Conservation (phyloP, 2,113 vertebrate species). For the Ceuthmochares aereus region DNA sequence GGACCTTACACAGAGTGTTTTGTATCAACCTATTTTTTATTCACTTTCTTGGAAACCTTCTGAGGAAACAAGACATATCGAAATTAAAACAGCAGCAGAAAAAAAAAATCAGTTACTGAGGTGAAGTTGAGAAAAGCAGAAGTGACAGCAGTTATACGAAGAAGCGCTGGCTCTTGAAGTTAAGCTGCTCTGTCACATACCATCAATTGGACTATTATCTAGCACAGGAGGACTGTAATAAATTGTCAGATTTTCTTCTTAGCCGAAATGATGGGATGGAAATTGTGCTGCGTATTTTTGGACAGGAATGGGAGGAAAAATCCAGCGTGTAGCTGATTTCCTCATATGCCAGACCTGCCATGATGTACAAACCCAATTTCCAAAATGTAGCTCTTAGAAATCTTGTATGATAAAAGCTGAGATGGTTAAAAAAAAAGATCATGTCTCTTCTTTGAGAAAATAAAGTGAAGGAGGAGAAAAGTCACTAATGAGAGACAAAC, state of each 20-base stretch:
- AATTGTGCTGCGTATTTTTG: slow-evolving; percentile 69
- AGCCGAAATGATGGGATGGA: slow-evolving; percentile 74
- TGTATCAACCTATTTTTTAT: slow-evolving; percentile 45
- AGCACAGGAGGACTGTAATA: slow-evolving; percentile 74
- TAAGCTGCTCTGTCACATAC: slow-evolving; percentile 78
- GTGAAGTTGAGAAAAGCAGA: slow-evolving; percentile 68
- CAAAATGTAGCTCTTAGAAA: background rate
- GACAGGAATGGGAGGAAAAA: background rate
- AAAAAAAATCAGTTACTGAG: slow-evolving; percentile 61
- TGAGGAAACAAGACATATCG: slow-evolving; percentile 49
- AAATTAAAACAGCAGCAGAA: slow-evolving; percentile 67
- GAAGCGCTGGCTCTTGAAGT: slow-evolving; percentile 67
- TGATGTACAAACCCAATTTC: slow-evolving; percentile 40
- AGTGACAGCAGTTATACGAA: slow-evolving; percentile 71
- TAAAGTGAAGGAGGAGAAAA: background rate
- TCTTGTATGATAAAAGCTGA: background rate
- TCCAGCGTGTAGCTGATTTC: slow-evolving; percentile 26
- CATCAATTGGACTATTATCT: slow-evolving; percentile 79
- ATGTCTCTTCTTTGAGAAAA: background rate
- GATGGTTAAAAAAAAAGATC: background rate
- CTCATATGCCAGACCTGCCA: slow-evolving; percentile 17
- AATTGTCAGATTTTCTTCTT: slow-evolving; percentile 80
- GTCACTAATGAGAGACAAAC: background rate
- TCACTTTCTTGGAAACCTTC: slow-evolving; percentile 48
- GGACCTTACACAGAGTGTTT: background rate